Base-by-base conservation (phyloP, 1,140 invertebrate genomes). In the Stegodyphus mimosarum region DNA sequence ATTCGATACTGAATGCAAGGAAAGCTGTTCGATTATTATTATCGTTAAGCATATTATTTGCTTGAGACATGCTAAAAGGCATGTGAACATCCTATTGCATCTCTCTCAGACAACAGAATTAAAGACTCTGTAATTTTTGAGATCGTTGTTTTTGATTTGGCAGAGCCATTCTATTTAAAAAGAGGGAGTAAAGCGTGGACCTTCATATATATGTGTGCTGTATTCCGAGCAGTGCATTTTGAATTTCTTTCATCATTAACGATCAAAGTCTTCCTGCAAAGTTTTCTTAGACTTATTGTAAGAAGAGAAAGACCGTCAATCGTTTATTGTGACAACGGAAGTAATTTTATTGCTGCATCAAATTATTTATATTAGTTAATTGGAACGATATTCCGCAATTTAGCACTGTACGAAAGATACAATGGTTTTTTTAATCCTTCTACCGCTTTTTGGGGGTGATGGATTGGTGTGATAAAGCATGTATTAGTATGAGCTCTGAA, bases 121-220 rank as follows among this genome's bases (percentile, higher is more conserved):
- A 78, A 51, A 66, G 63, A 78, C 11, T 50, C 51, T 17, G 17
- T 50, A 6, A 53, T 60, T 9, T 80, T 80, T 71, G 51, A 71
- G 10, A 55, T 80, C 15, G 60, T 50, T 13, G 67, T 66, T n/a
- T 18, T 80, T 10, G 67, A 71, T 71, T 1, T 71, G 53, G 79
- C 6, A 6, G 64, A n/a, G n/a, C 53, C 79, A 0, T 63, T 73
- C 63, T 90, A 92, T 64, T 7, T 84, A 3, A 87, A 90, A 15
- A 90, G 89, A 87, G 79, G 79, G 9, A 77, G 76, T 48, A 92
- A 92, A 77, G 88, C 87, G 5, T 92, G 91, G 80, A 71, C 91
- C 9, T 89, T 87, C 11, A 4, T 92, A 6, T 92, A 91, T 76
- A 88, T 91, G 6, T 92, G 91, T 77, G 89, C 91, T 33, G 55